Evolutionary conservation across 1,140 invertebrate species (phyloP), one percentile per base, ranked within the genome.

Genomic region (Nebria ingens): DNA sequence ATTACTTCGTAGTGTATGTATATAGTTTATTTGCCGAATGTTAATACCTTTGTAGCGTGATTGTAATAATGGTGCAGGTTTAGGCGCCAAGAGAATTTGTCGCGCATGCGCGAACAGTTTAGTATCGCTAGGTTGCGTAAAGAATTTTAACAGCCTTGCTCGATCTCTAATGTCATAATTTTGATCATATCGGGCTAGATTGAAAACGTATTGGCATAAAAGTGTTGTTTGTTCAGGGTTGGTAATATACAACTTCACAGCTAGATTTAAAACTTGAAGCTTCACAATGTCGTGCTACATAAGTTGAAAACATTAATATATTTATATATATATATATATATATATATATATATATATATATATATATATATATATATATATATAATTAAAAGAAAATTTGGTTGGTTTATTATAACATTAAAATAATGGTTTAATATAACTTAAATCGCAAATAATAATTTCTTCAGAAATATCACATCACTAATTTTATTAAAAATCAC

Each of bases 81-180:
- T 98, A 4, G 87, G 81, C 0, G 89, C 83, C 15, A 98, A 75
- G 64, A 99, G 95, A 60, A 98, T 89, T 61, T 84, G 82, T 59
- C 86, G 84, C 0, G 89, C 87, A 71, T 88, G 79, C 56, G 83
- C 76, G 0, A 80, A 69, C 2, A 97, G 63, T 75, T 67, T 60
- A 65, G 55, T 71, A 68, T 56, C 76, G 76, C 51, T 76, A 69
- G 11, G 84, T 80, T 64, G 89, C 83, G 95, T 81, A 61, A 97
- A 87, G 22, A 86, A 84, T 19, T 84, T 80, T 15, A 98, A 73
- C 64, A 97, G 87, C 19, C 96, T 74, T 1, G 91, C 90, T 1
- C 95, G 77, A 75, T 99, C 97, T 34, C 97, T 76, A 38, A 99
- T 95, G 73, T 99, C 97, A 68, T 99, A 99, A 71, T 94, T 97